A percentile compares a stretch with the other conserved stretches of the same genome.
Conservation (phyloP, 2,113 vertebrate species). For the Thunnus thynnus region DNA sequence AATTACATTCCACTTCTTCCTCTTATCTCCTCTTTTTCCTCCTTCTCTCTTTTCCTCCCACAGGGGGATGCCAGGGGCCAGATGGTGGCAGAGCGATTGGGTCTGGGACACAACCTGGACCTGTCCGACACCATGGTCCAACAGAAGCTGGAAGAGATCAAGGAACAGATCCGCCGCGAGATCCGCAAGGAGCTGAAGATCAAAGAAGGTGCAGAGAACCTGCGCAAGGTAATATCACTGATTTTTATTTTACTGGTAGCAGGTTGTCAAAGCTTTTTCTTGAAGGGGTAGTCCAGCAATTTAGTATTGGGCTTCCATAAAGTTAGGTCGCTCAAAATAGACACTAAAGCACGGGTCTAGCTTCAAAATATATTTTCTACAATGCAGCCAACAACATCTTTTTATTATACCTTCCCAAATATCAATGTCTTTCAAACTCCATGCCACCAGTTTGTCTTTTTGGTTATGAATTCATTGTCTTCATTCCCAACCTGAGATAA, state of each 20-base stretch:
- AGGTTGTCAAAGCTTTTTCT: background rate
- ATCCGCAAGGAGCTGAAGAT: slow-evolving; percentile 99
- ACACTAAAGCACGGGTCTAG: too few species aligned
- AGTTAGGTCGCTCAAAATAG: too few species aligned
- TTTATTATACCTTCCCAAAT: background rate
- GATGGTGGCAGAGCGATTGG: slow-evolving; percentile 90
- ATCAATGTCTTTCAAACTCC: background rate
- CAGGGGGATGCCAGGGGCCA: slow-evolving; percentile 93
- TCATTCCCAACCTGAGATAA: too few species aligned
- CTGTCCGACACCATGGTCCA: slow-evolving; percentile 95
- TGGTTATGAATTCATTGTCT: too few species aligned
- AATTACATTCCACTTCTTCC: slow-evolving; percentile 44
- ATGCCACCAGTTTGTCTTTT: background rate
- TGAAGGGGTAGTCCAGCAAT: too few species aligned
- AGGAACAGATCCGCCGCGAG: slow-evolving; percentile 98
- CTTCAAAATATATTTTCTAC: background rate
- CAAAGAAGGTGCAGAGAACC: slow-evolving; percentile 98
- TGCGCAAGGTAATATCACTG: slow-evolving; percentile 86
- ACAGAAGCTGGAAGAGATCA: slow-evolving; percentile 96
- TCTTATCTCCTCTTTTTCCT: background rate
- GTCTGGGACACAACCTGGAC: slow-evolving; percentile 92
- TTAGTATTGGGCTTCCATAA: too few species aligned
- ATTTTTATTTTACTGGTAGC: background rate
- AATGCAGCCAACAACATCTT: background rate
- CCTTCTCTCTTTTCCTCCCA: background rate